Evolutionary conservation across 1,140 invertebrate genomes (phyloP), one percentile per base, ranked within the genome.

Genomic region (Ips typographus): DNA sequence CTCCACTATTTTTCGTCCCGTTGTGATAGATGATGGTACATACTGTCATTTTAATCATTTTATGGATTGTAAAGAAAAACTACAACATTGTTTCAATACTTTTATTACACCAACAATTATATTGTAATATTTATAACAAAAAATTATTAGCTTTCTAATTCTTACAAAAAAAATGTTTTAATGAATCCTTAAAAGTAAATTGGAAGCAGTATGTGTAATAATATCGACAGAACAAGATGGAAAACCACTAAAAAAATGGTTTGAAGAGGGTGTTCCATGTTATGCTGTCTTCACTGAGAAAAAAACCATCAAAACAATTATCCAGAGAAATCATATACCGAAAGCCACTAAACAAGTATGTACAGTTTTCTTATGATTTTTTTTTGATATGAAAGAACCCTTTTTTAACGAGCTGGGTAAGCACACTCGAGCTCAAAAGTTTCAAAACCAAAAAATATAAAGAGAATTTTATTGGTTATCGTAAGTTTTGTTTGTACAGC

Each of bases 81-180:
- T 40, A 56, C 22, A 57, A 63, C 44, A 58, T 70, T 70, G 68
- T 70, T 72, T 72, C 63, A 72, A 70, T 73, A 64, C 63, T 79
- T 80, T 80, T 80, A 80, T 80, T 80, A 80, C 79, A 80, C 79
- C 79, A 80, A 80, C 79, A 80, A 80, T 80, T 77, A 79, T 79
- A 77, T 79, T 76, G 77, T 80, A 80, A 79, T 77, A 78, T 77
- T 74, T 77, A 78, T 74, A 77, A 78, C 77, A 78, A 78, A 77
- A 63, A 78, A 76, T 76, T 75, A 73, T 78, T 75, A 78, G 72
- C 60, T 38, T 72, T 65, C 72, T 77, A 78, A 76, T 76, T 77
- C 75, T 76, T 77, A 78, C 74, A 77, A 78, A 75, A 68, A 65
- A 65, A 65, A 56, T 65, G 55, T 73, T 76, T 74, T 75, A 76